Percentiles rank a stretch among this genome's conserved stretches.
These are phyloP conservation scores for Sogatella furcifera DNA, from an alignment of 1,140 invertebrate genomes.

Conservation along the genomic window DNA sequence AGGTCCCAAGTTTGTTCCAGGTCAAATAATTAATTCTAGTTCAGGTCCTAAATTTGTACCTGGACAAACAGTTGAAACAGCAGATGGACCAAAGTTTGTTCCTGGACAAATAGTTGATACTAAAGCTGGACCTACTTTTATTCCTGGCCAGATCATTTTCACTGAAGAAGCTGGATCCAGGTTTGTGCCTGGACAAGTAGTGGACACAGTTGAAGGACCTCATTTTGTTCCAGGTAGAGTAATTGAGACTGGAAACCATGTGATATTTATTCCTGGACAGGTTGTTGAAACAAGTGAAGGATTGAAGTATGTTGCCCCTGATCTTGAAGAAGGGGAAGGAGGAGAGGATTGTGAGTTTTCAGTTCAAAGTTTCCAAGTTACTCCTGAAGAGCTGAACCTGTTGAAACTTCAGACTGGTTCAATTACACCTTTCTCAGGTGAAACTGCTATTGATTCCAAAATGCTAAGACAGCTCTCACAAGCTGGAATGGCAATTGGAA, in stretches of 20 bases:
- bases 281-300: conserved; percentile 60
- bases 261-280: conserved; percentile 57
- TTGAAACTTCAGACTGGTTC: conserved; percentile 37
- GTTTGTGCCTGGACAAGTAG: conserved; percentile 62
- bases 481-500: conserved; percentile 56
- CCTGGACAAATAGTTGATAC: conserved; percentile 62
- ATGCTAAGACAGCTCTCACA: conserved; percentile 56
- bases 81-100: conserved; percentile 54
- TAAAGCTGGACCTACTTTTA: conserved; percentile 57
- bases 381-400: conserved; percentile 52
- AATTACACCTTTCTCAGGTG: conserved; percentile 36
- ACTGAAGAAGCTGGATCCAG: conserved; percentile 55
- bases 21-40: conserved; percentile 56
- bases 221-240: conserved; percentile 61
- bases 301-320: conserved; percentile 55
- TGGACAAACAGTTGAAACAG: conserved; percentile 55
- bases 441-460: conserved; percentile 50
- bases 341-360: conserved; percentile 44
- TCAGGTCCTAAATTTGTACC: conserved; percentile 56
- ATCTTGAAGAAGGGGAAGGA: conserved; percentile 48
- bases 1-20: conserved; percentile 55
- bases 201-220: conserved; percentile 57
- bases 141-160: conserved; percentile 60
- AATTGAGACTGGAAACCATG: conserved; percentile 51
- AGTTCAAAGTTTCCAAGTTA: conserved; percentile 63